Percentiles rank a stretch among this genome's conserved stretches.
phyloP scores from a whole-genome alignment of 2,888 invertebrate genomes.

The Minunthozetes semirufus region DNA sequence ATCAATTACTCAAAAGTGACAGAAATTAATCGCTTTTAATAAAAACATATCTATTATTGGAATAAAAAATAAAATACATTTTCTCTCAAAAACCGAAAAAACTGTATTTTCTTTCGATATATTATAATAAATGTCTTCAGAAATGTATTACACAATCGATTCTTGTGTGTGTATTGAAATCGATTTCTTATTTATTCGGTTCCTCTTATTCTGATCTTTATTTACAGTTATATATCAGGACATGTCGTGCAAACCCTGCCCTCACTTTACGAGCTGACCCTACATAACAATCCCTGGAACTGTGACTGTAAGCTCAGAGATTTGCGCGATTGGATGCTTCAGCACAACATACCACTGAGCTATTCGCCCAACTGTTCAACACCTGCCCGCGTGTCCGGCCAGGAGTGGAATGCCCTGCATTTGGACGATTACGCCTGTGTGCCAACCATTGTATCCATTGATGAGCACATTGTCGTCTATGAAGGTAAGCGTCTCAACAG shows the following conservation, averaged over 20 bases:
- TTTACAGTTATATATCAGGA: slow-evolving; percentile 36
- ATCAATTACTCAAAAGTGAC: too few relatives aligned
- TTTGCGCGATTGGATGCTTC: slow-evolving; percentile 71
- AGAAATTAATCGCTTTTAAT: too few relatives aligned
- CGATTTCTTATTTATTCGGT: not conserved
- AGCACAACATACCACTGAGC: slow-evolving; percentile 67
- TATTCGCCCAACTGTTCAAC: slow-evolving; percentile 66
- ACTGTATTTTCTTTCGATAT: too few relatives aligned
- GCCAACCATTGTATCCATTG: slow-evolving; percentile 39
- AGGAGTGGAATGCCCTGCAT: slow-evolving; percentile 39
- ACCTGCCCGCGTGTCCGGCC: slow-evolving; percentile 51
- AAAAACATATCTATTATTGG: too few relatives aligned
- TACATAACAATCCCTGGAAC: slow-evolving; percentile 51
- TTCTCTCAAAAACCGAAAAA: too few relatives aligned
- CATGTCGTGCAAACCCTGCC: slow-evolving; percentile 38
- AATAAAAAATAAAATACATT: too few relatives aligned
- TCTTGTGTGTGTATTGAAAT: not conserved
- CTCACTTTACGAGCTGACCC: slow-evolving; percentile 37
- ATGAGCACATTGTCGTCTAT: slow-evolving; percentile 53
- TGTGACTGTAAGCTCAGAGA: slow-evolving; percentile 77
- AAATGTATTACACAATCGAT: not conserved
- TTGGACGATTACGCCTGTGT: slow-evolving; percentile 43
- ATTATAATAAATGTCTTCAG: too few relatives aligned
- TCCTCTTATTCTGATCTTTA: not conserved
- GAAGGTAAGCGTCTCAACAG: slow-evolving; percentile 32